Conservation (phyloP, 35 echinoderm and acorn worm species). For the Heliocidaris erythrogramma region DNA sequence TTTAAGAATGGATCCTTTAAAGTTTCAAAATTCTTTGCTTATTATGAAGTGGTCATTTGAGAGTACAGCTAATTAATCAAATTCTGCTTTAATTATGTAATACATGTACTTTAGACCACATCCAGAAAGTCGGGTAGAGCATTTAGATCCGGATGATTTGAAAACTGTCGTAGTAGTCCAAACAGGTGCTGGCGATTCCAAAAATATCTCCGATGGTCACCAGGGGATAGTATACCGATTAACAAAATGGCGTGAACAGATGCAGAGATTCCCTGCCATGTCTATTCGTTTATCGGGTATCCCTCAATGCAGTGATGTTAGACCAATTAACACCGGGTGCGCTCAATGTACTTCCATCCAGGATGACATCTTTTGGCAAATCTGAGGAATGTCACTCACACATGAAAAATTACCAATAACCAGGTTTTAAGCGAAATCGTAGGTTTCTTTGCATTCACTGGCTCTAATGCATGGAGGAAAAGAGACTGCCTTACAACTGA, state of each 20-base stretch:
- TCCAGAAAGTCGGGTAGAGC: neutral
- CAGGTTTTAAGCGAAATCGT: too few species aligned
- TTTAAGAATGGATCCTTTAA: too few species aligned
- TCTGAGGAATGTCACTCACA: too few species aligned
- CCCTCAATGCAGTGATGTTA: neutral
- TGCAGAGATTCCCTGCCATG: neutral
- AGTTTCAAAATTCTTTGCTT: too few species aligned
- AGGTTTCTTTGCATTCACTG: too few species aligned
- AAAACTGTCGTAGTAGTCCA: neutral
- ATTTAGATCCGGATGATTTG: neutral
- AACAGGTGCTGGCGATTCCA: constrained; percentile 1
- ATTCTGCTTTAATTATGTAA: too few species aligned
- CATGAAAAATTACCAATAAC: too few species aligned
- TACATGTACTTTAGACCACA: too few species aligned
- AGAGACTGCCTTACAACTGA: too few species aligned
- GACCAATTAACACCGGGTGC: neutral
- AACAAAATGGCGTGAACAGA: constrained; percentile 1
- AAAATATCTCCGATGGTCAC: neutral
- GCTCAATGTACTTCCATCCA: neutral
- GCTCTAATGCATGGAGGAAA: too few species aligned
- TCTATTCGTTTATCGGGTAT: neutral
- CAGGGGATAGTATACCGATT: neutral
- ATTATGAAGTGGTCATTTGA: too few species aligned
- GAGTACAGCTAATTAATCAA: too few species aligned
- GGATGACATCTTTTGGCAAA: neutral